phyloP scores from a whole-genome alignment of 2,888 invertebrate genomes.

The Melinaea menophilus region DNA sequence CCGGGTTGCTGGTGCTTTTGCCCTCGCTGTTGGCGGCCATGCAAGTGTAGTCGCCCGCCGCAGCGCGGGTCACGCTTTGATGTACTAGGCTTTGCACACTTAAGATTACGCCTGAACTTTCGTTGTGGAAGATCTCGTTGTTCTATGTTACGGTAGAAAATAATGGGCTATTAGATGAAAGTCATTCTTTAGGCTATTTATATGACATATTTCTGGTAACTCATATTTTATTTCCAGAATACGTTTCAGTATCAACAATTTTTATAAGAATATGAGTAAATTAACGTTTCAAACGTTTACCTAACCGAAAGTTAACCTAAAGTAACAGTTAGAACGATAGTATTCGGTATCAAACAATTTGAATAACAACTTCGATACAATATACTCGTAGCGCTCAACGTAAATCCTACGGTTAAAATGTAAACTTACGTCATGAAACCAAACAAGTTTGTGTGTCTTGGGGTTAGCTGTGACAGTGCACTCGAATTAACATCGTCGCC shows the following conservation, averaged over 20 bases:
- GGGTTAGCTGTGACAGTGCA: conserved; percentile 91
- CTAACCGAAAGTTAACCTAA: too few species aligned
- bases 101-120: conserved; percentile 87
- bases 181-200: too few species aligned
- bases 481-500: conserved; percentile 93
- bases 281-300: not conserved
- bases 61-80: conserved; percentile 87
- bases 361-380: not conserved
- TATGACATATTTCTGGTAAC: too few species aligned
- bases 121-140: conserved; percentile 89
- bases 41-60: conserved; percentile 93
- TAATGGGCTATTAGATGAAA: not conserved
- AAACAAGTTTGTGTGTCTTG: conserved; percentile 88
- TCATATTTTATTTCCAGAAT: too few species aligned
- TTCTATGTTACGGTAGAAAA: conserved; percentile 72
- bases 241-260: not conserved
- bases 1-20: conserved; percentile 85
- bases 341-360: not conserved
- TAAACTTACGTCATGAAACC: conserved; percentile 85
- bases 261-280: not conserved
- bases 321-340: too few species aligned
- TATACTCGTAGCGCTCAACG: not conserved
- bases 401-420: too few species aligned
- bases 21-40: conserved; percentile 91
- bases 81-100: conserved; percentile 92